Conservation (phyloP, 2,888 invertebrate genomes). For the Idaea biselata region DNA sequence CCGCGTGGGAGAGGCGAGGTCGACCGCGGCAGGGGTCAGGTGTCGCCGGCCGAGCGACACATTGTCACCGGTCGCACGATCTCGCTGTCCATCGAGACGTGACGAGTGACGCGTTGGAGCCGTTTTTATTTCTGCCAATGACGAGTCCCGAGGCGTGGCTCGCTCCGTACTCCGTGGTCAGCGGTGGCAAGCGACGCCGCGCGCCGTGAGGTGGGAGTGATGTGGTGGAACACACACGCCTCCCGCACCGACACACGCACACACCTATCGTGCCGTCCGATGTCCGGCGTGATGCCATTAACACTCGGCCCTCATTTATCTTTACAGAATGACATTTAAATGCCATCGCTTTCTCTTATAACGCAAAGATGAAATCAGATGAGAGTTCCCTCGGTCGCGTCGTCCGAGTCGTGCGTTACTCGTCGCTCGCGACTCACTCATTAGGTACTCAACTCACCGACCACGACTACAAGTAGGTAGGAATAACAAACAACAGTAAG, state of each 20-base stretch:
- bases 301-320: too few relatives aligned
- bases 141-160: constrained; percentile 80
- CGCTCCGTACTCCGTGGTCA: too few relatives aligned
- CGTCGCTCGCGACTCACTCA: too few relatives aligned
- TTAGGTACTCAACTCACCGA: too few relatives aligned
- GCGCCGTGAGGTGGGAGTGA: constrained; percentile 67
- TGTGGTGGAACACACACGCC: constrained; percentile 59
- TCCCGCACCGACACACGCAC: constrained; percentile 72
- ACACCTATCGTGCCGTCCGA: constrained; percentile 28
- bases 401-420: too few relatives aligned
- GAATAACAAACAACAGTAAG: constrained; percentile 47
- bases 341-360: too few relatives aligned
- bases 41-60: constrained; percentile 60
- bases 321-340: too few relatives aligned
- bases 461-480: background rate
- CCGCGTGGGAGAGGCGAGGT: constrained; percentile 44
- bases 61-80: constrained; percentile 76
- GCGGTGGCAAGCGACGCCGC: background rate
- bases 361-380: too few relatives aligned
- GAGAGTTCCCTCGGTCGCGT: too few relatives aligned
- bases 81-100: constrained; percentile 73
- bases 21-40: constrained; percentile 37
- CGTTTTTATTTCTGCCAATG: constrained; percentile 81
- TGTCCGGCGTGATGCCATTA: background rate
- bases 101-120: constrained; percentile 79